Percentiles rank a stretch among this genome's conserved stretches.
Evolutionary conservation across 1,140 invertebrate genomes (phyloP).

Genomic region (Eriocheir sinensis): DNA sequence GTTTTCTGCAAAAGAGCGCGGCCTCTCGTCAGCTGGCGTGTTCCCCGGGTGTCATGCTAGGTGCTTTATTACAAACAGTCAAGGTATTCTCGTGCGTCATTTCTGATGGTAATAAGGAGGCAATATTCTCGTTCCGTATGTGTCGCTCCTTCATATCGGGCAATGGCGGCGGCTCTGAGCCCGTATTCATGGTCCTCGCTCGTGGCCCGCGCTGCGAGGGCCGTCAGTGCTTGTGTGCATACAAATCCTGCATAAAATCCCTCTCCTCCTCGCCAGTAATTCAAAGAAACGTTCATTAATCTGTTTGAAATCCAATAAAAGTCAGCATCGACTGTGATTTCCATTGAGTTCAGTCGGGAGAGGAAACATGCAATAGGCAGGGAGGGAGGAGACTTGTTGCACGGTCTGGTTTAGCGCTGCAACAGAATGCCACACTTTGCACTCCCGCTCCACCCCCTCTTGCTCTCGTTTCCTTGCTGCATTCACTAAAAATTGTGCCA

Average conservation of each 20-base stretch:
- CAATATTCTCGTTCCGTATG: not conserved
- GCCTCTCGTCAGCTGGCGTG: no score
- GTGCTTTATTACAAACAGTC: not conserved
- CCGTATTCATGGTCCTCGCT: constrained; percentile 50
- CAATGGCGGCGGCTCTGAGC: not conserved
- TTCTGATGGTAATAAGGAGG: constrained; percentile 1
- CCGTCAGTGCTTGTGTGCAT: not conserved
- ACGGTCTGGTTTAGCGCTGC: not conserved
- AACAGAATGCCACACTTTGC: not conserved
- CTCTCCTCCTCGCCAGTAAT: not conserved
- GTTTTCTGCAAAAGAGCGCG: no score
- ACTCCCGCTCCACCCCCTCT: not conserved
- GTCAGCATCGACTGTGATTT: not conserved
- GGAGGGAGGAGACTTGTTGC: not conserved
- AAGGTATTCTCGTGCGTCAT: not conserved
- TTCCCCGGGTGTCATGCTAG: no score
- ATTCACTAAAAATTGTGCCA: not conserved
- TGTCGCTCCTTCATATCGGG: constrained; percentile 6
- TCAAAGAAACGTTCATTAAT: constrained; percentile 49
- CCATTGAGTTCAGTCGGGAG: not conserved
- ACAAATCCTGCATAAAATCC: not conserved
- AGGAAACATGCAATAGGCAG: constrained; percentile 1
- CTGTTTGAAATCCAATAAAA: constrained; percentile 55
- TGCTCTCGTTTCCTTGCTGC: not conserved
- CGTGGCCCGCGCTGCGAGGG: not conserved